Percentiles rank a stretch among this genome's conserved stretches.
Conservation (phyloP, 2,888 invertebrate species). For the Trimorus sp. region DNA sequence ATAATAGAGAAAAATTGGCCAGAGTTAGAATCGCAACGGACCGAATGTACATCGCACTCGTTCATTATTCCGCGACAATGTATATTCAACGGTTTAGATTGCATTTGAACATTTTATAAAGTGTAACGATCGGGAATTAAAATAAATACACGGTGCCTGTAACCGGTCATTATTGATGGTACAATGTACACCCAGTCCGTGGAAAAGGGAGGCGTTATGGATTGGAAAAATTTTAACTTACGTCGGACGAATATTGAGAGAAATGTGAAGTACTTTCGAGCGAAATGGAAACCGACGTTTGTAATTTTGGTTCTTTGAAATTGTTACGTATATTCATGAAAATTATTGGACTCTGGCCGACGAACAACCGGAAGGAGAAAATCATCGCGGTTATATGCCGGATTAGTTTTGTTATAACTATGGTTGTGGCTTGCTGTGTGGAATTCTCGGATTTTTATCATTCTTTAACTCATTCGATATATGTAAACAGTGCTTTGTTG, state of each 20-base stretch:
- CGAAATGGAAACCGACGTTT: conserved; percentile 31
- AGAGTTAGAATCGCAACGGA: no score
- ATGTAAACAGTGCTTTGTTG: conserved; percentile 11
- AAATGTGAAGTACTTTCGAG: neutral
- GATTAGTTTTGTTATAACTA: conserved; percentile 8
- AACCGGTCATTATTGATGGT: no score
- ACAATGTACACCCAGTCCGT: no score
- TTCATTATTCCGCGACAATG: no score
- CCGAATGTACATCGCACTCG: no score
- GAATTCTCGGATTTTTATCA: conserved; percentile 30
- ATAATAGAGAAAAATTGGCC: neutral
- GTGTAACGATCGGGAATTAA: no score
- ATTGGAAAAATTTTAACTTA: no score
- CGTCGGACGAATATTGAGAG: no score
- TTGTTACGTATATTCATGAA: conserved; percentile 35
- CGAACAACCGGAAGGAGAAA: conserved; percentile 28
- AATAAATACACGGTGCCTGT: no score
- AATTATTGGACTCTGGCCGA: conserved; percentile 47
- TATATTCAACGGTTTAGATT: no score
- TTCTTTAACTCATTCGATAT: conserved; percentile 22
- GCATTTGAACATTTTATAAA: no score
- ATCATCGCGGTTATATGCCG: conserved; percentile 17
- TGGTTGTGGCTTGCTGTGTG: conserved; percentile 21
- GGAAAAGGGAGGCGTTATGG: no score
- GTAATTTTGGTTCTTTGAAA: conserved; percentile 34